Evolutionary conservation across 2,797 vertebrate genomes (phyloP), one percentile per base, ranked within the genome.

Genomic region (Mormyrus hasselquistii): DNA sequence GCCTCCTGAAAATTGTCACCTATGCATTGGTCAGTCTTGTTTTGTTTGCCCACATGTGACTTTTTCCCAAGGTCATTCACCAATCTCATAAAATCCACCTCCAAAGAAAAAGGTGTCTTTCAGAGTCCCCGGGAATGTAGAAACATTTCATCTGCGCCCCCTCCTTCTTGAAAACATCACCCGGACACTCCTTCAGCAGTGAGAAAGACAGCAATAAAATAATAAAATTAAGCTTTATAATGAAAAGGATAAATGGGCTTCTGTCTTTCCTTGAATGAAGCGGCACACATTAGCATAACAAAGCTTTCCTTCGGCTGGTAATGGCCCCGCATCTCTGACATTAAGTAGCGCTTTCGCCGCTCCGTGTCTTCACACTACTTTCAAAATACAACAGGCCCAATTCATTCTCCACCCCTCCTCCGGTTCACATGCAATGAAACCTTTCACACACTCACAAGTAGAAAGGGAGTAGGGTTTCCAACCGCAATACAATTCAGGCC

Each of bases 401-500:
- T 94, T 92, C 92, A 94, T 95, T 94, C 93, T 93, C 76, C 41
- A 47, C 38, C 91, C 93, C 93, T 55, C 25, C 93, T 94, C 93
- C 94, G 90, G 91, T 91, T 94, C 89, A 95, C 92, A 94, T 92
- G 94, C 94, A 95, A 94, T 96, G 95, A 90, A 96, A 92, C 93
- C 95, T 95, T 95, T 96, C 95, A 94, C 92, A 89, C 93, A 92
- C 92, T 96, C 91, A 96, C 95, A 95, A 94, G 88, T 90, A 93
- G 94, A 95, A 95, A 96, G 95, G 94, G 95, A 94, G 95, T 87
- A 89, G 94, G 89, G 91, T 93, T 94, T 92, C 95, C 94, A 93
- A 96, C 94, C 93, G 93, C 95, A 95, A 94, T 93, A 94, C 95
- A 95, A 96, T 96, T 95, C 96, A 93, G 92, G 95, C 95, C 95